Conservation (phyloP, 2,888 invertebrate genomes). For the Melolontha melolontha region DNA sequence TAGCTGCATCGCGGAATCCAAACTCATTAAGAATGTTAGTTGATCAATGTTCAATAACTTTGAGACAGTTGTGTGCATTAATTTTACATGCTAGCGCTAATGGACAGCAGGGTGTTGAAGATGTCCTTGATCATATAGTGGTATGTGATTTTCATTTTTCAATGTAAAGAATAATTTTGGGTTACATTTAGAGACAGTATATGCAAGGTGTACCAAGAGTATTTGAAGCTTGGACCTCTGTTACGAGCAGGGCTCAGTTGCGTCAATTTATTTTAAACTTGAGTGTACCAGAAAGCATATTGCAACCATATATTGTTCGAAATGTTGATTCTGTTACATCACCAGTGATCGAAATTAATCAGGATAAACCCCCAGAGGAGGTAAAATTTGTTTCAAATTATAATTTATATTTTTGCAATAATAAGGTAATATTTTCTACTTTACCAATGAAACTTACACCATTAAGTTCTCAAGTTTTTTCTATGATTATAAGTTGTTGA, state of each 20-base stretch:
- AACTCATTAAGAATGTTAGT: slow-evolving; percentile 54
- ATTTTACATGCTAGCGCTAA: slow-evolving; percentile 59
- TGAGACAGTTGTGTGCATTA: slow-evolving; percentile 59
- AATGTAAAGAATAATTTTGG: neutral
- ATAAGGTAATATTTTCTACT: too few relatives aligned
- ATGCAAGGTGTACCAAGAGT: slow-evolving; percentile 59
- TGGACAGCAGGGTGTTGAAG: slow-evolving; percentile 64
- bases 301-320: slow-evolving; percentile 60
- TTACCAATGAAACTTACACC: too few relatives aligned
- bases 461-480: too few relatives aligned
- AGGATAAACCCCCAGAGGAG: slow-evolving; percentile 53
- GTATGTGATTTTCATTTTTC: slow-evolving; percentile 56
- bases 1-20: slow-evolving; percentile 54
- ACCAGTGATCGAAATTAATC: slow-evolving; percentile 50
- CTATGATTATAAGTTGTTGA: too few relatives aligned
- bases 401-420: too few relatives aligned
- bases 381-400: slow-evolving; percentile 49
- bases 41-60: slow-evolving; percentile 55
- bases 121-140: slow-evolving; percentile 60
- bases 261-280: slow-evolving; percentile 56
- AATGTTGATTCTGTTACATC: slow-evolving; percentile 53
- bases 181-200: slow-evolving; percentile 54
- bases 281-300: slow-evolving; percentile 54
- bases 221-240: slow-evolving; percentile 60
- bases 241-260: slow-evolving; percentile 56